phyloP scores from a whole-genome alignment of 2,113 vertebrate species.

The Myiopsitta monachus region DNA sequence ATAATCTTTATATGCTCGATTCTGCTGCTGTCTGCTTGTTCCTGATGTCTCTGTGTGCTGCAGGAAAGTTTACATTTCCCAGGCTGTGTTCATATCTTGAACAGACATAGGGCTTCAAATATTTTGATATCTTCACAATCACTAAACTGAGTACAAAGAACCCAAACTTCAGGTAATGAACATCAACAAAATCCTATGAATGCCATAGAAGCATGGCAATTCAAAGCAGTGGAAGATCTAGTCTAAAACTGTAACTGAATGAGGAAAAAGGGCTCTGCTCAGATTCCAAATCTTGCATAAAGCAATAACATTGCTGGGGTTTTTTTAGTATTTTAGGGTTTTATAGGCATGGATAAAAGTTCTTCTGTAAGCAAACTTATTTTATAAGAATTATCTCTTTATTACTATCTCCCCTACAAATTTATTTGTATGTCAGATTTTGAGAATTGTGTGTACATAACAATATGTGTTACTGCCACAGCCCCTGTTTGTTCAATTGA shows the following conservation, averaged over 20 bases:
- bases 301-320: not conserved
- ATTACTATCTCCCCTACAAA: not conserved
- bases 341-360: not conserved
- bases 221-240: not conserved
- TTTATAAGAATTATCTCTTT: not conserved
- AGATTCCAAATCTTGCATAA: not conserved
- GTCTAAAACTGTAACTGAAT: not conserved
- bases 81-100: not conserved
- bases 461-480: not conserved
- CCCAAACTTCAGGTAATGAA: not conserved
- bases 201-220: not conserved
- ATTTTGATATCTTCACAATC: not conserved
- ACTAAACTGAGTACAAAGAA: not conserved
- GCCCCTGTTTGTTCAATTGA: conserved; percentile 24
- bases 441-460: not conserved
- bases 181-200: fast-evolving
- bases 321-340: not conserved
- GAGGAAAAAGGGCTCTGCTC: not conserved
- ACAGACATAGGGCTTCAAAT: not conserved
- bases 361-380: not conserved
- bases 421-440: not conserved
- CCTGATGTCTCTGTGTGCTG: not conserved
- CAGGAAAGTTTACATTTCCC: not conserved
- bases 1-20: not conserved
- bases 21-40: not conserved